These are phyloP conservation scores for Hapalemur alaotrensis DNA, from an alignment of 2,797 vertebrate genomes.

Conservation along the genomic window DNA sequence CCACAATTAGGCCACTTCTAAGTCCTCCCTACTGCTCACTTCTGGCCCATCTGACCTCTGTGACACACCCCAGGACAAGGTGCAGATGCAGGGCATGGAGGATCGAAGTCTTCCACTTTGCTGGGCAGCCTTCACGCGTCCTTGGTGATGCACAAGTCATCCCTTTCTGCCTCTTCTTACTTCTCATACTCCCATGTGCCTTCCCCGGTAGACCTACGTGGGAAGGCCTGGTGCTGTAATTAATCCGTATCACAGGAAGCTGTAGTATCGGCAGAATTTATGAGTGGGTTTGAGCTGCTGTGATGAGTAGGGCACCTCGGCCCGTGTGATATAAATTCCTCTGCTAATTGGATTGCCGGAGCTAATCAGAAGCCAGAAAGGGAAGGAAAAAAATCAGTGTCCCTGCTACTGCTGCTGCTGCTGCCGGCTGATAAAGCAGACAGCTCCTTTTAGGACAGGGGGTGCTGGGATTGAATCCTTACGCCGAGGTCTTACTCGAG, in stretches of 20 bases:
- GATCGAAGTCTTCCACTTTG: not conserved
- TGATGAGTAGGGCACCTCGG: conserved; percentile 80
- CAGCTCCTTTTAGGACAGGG: conserved; percentile 53
- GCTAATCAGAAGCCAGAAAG: conserved; percentile 83
- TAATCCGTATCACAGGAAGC: conserved; percentile 82
- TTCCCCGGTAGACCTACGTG: conserved; percentile 62
- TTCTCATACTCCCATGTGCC: conserved; percentile 57
- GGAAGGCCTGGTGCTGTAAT: conserved; percentile 79
- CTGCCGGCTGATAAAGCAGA: conserved; percentile 76
- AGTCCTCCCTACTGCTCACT: not conserved
- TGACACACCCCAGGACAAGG: accelerated
- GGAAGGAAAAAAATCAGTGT: conserved; percentile 69
- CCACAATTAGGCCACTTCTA: not conserved
- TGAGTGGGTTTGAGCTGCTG: conserved; percentile 77
- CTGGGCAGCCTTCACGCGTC: not conserved
- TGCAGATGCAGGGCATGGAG: not conserved
- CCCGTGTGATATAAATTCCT: conserved; percentile 83
- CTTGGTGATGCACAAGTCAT: not conserved
- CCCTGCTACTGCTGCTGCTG: conserved; percentile 60
- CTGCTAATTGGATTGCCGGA: conserved; percentile 85
- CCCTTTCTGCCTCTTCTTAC: conserved; percentile 58
- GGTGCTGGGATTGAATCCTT: conserved; percentile 50
- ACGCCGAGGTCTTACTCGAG: not conserved
- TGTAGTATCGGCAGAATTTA: conserved; percentile 80
- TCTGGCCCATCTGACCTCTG: not conserved